Percentiles rank a stretch among this genome's conserved stretches.
phyloP scores from a whole-genome alignment of 2,113 vertebrate genomes.

The Sardina pilchardus region DNA sequence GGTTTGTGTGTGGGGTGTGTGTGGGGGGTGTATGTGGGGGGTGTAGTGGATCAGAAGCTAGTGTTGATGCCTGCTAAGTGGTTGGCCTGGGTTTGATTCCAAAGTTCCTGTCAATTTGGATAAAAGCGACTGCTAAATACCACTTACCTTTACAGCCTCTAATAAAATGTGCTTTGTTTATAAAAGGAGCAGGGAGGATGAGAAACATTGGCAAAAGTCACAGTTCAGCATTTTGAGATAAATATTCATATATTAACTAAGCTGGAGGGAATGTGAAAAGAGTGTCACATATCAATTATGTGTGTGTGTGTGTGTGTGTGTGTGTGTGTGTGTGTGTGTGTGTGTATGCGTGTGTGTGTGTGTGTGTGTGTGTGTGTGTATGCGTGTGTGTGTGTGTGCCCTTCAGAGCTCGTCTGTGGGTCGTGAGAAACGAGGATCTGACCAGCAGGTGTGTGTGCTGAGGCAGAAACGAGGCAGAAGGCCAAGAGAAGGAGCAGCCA shows the following conservation, averaged over 20 bases:
- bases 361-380: neutral
- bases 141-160: too few relatives aligned
- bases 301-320: neutral
- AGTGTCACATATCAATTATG: neutral
- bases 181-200: too few relatives aligned
- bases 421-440: neutral
- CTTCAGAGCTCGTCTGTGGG: conserved; percentile 9
- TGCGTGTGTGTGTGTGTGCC: neutral
- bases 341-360: neutral
- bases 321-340: neutral
- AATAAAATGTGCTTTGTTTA: too few relatives aligned
- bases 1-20: too few relatives aligned
- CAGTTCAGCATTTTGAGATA: neutral
- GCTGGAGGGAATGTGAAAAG: neutral
- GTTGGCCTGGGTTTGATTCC: too few relatives aligned
- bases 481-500: neutral
- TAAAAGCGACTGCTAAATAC: too few relatives aligned
- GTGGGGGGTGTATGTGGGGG: too few relatives aligned
- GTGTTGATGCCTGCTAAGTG: too few relatives aligned
- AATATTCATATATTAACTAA: neutral
- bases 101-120: too few relatives aligned
- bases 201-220: neutral
- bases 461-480: neutral
- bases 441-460: neutral
- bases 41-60: too few relatives aligned